Evolutionary conservation across 2,797 vertebrate genomes (phyloP).

Genomic region (Pteropus rufus): DNA sequence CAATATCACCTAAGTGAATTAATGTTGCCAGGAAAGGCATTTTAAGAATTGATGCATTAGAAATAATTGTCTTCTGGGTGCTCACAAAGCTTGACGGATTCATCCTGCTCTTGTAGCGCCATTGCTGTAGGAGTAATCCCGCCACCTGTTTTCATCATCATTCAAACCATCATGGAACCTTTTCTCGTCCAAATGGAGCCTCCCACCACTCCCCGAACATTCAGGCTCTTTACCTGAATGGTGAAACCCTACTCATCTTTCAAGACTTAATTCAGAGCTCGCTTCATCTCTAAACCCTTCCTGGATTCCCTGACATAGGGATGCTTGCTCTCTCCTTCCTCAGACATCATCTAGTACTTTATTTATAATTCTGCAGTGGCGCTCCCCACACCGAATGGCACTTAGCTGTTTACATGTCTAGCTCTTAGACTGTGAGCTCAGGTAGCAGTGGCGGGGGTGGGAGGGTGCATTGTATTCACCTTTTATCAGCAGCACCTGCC

Average conservation of each 20-base stretch:
- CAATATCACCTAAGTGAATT: background rate
- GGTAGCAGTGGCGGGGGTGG: too few relatives aligned
- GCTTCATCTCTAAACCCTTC: background rate
- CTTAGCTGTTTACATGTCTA: background rate
- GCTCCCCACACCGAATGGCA: too few relatives aligned
- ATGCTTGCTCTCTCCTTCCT: background rate
- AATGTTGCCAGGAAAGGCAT: background rate
- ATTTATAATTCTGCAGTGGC: background rate
- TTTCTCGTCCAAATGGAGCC: background rate
- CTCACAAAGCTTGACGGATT: background rate
- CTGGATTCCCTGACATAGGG: background rate
- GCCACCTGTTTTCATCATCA: background rate
- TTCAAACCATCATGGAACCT: background rate
- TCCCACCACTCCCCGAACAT: background rate
- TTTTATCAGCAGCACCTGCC: background rate
- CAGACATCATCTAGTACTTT: background rate
- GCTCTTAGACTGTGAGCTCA: background rate
- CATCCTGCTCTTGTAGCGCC: background rate
- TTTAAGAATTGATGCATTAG: slow-evolving; percentile 27
- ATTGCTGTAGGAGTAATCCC: background rate
- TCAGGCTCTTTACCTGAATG: background rate
- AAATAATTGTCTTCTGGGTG: background rate
- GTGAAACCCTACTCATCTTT: background rate
- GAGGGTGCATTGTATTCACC: background rate
- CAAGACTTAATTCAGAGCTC: background rate